Evolutionary conservation across 1,140 invertebrate species (phyloP), one percentile per base, ranked within the genome.

Genomic region (Neodiprion fabricii): DNA sequence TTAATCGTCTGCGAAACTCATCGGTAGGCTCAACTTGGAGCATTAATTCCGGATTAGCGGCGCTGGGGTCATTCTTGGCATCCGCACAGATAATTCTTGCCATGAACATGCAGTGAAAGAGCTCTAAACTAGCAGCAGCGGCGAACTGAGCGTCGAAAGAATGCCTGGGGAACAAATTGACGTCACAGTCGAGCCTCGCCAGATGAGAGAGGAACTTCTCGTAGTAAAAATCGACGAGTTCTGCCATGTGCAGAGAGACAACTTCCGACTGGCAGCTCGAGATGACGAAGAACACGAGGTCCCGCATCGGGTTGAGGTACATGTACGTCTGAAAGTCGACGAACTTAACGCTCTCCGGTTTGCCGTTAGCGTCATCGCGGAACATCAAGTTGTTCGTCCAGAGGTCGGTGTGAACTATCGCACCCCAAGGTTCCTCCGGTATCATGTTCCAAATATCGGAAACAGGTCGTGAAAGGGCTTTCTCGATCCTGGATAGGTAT

Each of bases 371-470:
- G 77, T 88, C 79, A 2, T 79, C 71, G 28, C 28, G 28, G 67
- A 90, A 89, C 82, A 93, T 87, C 1, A 92, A 86, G 76, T 93
- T 93, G 78, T 92, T 93, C 5, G 89, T 84, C 92, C 92, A 93
- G 66, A 92, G 88, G 81, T 93, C 92, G 0, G 88, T 84, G 71
- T 93, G 92, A 4, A 88, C 82, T 28, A 91, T 87, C 0, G 88
- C 90, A 0, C 87, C 88, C 83, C 89, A 92, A 0, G 85, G 84
- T 70, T 90, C 86, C 0, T 82, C 79, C 0, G 85, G 83, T 0
- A 17, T 80, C 70, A 23, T 78, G 1, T 40, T 40, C 28, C 28
- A 40, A 5, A 5, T 5, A 40, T 40, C 28, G 28, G 5, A 5
- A 40, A 40, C 28, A 5, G 28, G 28, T 1, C 28, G 28, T 40